These are phyloP conservation scores for Hippocampus abdominalis DNA, from an alignment of 2,113 vertebrate genomes.

Conservation along the genomic window DNA sequence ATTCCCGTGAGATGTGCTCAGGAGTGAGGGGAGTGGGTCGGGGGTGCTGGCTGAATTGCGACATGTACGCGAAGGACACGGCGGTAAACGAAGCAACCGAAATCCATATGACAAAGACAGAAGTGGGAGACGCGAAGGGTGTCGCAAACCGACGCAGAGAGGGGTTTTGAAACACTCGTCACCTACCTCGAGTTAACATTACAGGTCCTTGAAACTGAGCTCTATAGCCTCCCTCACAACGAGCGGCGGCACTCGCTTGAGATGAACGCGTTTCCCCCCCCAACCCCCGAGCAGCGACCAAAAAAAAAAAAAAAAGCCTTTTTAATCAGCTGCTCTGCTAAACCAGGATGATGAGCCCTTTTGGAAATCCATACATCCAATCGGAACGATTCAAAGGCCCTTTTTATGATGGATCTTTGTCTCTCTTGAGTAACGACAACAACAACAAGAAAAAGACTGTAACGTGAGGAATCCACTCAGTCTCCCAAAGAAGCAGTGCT, in stretches of 20 bases:
- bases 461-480: conserved; percentile 78
- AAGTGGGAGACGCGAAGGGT: conserved; percentile 36
- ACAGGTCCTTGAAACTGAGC: conserved; percentile 72
- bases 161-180: conserved; percentile 72
- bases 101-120: conserved; percentile 51
- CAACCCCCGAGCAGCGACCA: conserved; percentile 56
- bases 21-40: conserved; percentile 21
- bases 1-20: conserved; percentile 72
- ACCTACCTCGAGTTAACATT: conserved; percentile 81
- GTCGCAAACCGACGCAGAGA: conserved; percentile 68
- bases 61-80: conserved; percentile 46
- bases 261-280: conserved; percentile 65
- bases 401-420: conserved; percentile 47
- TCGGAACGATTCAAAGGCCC: conserved; percentile 60
- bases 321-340: conserved; percentile 56
- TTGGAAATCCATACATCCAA: conserved; percentile 73
- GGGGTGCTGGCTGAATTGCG: conserved; percentile 38
- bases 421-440: conserved; percentile 32
- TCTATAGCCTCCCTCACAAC: conserved; percentile 63
- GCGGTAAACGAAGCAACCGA: conserved; percentile 51
- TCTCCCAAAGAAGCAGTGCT: conserved; percentile 69
- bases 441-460: conserved; percentile 50
- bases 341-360: conserved; percentile 59
- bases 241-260: conserved; percentile 59
- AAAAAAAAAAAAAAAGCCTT: conserved; percentile 36